These are phyloP conservation scores for Cyphomyrmex costatus DNA, from an alignment of 1,140 invertebrate species.

Conservation along the genomic window DNA sequence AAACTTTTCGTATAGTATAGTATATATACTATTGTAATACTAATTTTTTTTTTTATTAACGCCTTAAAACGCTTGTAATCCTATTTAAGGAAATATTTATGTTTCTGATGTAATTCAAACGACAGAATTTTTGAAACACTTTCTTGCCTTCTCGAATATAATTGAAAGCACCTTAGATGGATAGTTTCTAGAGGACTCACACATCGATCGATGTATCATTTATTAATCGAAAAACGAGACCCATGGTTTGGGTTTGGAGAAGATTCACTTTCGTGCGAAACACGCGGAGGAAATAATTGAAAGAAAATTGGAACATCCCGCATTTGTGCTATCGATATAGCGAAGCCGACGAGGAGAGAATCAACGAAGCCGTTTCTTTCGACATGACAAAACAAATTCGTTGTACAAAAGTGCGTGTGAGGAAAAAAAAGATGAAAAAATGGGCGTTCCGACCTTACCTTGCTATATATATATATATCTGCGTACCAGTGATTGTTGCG, in stretches of 20 bases:
- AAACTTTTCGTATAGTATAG: neutral
- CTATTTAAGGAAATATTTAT: neutral
- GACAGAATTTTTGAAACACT: neutral
- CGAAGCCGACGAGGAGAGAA: conserved; percentile 31
- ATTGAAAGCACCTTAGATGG: neutral
- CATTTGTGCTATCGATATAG: conserved; percentile 29
- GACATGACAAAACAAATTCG: conserved; percentile 31
- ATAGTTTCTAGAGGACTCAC: neutral
- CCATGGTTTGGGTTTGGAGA: neutral
- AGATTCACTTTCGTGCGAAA: neutral
- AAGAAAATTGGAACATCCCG: conserved; percentile 21
- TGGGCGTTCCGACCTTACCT: conserved; percentile 24
- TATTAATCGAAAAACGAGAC: conserved; percentile 66
- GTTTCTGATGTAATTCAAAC: neutral
- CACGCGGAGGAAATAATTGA: neutral
- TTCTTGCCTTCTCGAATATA: neutral
- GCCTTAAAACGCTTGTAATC: neutral
- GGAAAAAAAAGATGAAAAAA: neutral
- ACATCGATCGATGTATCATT: conserved; percentile 9
- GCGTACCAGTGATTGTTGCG: conserved; percentile 32
- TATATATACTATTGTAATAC: neutral
- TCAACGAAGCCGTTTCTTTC: conserved; percentile 43
- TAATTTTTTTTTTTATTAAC: neutral
- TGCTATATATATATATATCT: conserved; percentile 32
- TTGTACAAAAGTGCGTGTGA: conserved; percentile 49